Evolutionary conservation across 2,797 vertebrate genomes (phyloP).

Genomic region (Pangasius mekongensis): DNA sequence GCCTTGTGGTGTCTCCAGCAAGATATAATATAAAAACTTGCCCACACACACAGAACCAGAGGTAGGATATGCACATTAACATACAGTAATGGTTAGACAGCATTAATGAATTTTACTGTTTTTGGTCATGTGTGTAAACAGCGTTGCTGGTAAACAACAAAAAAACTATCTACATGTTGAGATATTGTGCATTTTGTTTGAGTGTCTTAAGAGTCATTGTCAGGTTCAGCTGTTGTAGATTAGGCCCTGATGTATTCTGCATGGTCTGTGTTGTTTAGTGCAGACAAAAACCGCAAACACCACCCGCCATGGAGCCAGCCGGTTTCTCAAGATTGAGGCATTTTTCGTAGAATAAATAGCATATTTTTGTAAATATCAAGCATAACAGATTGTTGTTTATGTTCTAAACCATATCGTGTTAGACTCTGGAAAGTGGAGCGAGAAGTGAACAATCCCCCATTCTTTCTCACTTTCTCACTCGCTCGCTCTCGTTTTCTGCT

Average conservation of each 20-base stretch:
- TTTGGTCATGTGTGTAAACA: background rate
- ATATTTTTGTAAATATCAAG: background rate
- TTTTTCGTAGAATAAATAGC: background rate
- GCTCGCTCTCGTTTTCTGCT: slow-evolving; percentile 75
- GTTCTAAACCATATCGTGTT: background rate
- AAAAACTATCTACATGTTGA: background rate
- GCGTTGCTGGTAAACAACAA: background rate
- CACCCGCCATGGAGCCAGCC: background rate
- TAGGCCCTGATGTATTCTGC: slow-evolving; percentile 8
- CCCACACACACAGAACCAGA: background rate
- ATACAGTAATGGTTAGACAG: background rate
- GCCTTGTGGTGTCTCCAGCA: background rate
- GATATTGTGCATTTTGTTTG: background rate
- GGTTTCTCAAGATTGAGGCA: slow-evolving; percentile 7
- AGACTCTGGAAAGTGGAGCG: background rate
- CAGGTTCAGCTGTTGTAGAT: slow-evolving; percentile 31
- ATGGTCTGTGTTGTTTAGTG: slow-evolving; percentile 26
- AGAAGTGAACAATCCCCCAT: slow-evolving; percentile 1
- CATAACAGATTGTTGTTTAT: slow-evolving; percentile 15
- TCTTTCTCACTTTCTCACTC: slow-evolving; percentile 67
- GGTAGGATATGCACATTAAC: background rate
- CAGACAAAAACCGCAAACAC: slow-evolving; percentile 15
- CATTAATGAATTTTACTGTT: background rate
- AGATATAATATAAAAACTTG: background rate
- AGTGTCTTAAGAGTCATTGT: background rate